These are phyloP conservation scores for Troglohyphantes excavatus DNA, from an alignment of 2,888 invertebrate genomes.

Conservation along the genomic window DNA sequence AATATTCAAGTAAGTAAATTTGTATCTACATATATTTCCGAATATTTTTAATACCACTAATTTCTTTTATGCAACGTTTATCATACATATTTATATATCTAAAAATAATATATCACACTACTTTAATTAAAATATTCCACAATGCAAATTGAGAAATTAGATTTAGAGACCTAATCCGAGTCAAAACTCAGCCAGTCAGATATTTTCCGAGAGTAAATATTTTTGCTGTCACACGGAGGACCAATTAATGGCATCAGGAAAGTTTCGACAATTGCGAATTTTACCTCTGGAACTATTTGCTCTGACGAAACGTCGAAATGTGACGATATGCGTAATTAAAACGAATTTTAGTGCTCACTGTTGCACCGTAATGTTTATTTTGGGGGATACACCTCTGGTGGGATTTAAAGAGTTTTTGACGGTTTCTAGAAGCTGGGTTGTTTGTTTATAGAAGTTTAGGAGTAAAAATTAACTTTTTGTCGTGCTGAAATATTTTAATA, in stretches of 20 bases:
- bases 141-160: background rate
- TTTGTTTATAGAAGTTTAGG: background rate
- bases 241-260: conserved; percentile 35
- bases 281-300: background rate
- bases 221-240: conserved; percentile 13
- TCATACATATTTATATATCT: too few species aligned
- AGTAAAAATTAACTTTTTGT: background rate
- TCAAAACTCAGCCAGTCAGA: too few species aligned
- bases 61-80: too few species aligned
- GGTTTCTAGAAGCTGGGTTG: background rate
- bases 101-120: too few species aligned
- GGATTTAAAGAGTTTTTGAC: background rate
- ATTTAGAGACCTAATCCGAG: background rate
- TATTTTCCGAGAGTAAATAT: conserved; percentile 31
- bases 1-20: too few species aligned
- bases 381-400: background rate
- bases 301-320: background rate
- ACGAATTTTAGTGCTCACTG: background rate
- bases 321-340: conserved; percentile 25
- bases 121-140: too few species aligned
- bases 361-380: background rate
- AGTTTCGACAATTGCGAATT: conserved; percentile 18
- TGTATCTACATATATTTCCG: too few species aligned
- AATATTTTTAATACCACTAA: too few species aligned
- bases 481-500: background rate